phyloP scores from a whole-genome alignment of 2,113 vertebrate genomes.

The Chlorocebus sabaeus region DNA sequence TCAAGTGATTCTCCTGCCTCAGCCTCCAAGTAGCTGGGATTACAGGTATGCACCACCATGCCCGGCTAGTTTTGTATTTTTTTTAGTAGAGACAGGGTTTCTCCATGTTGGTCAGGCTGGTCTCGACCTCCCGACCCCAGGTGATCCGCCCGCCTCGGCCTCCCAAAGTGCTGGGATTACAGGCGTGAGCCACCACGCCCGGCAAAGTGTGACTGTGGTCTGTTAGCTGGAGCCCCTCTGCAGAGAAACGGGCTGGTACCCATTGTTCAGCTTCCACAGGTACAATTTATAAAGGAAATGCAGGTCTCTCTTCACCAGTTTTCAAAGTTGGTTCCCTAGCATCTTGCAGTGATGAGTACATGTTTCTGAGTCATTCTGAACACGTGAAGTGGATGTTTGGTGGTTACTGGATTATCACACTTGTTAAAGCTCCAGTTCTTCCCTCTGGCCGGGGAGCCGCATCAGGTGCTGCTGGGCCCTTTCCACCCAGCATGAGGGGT shows the following conservation, averaged over 20 bases:
- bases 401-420: rapidly evolving
- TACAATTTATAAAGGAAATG: background rate
- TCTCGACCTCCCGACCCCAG: too few species aligned
- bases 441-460: background rate
- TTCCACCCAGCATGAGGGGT: rapidly evolving
- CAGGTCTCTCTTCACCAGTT: background rate
- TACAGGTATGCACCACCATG: too few species aligned
- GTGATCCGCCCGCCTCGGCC: too few species aligned
- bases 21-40: too few species aligned
- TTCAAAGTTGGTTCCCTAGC: background rate
- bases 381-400: rapidly evolving
- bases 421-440: rapidly evolving
- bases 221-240: background rate
- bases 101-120: too few species aligned
- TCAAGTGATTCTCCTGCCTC: too few species aligned
- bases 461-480: background rate
- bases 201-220: too few species aligned
- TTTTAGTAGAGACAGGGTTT: too few species aligned
- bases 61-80: too few species aligned
- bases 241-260: background rate
- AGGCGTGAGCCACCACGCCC: too few species aligned
- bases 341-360: background rate
- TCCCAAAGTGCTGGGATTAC: too few species aligned
- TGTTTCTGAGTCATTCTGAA: background rate
- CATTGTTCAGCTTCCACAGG: rapidly evolving